Evolutionary conservation across 2,797 vertebrate species (phyloP), one percentile per base, ranked within the genome.

Genomic region (Phyllotis vaccarum): DNA sequence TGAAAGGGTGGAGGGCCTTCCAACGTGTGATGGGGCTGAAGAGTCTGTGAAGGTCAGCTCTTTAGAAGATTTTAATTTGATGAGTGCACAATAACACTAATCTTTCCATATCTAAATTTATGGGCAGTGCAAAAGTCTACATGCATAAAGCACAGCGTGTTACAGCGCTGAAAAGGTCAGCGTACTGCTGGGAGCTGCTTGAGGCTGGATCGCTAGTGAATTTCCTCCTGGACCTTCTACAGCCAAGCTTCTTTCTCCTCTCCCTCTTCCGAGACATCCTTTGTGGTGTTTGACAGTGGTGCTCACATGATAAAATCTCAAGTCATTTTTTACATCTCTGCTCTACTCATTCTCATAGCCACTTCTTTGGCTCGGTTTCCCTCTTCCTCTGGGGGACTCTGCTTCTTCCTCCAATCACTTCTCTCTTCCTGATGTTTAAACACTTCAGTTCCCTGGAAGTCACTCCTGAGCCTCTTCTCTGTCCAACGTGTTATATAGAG

Each of bases 11-110:
- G 31, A 68, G 52, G 68, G 24, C 19, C 64, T 85, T 76, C 89
- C 11, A 60, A 40, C 34, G 11, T 89, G 80, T 85, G 60, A 46
- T 66, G 89, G 46, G 76, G 40, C 72, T 90, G 46, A 88, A 87
- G 76, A 90, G 79, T 43, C 88, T 68, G 17, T 56, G 64, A 95
- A 91, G n/a, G 9, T 76, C 60, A 80, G 52, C 74, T 89, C 21
- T 64, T 92, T 37, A 91, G 70, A 91, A 90, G 82, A 64, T 75
- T 89, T 82, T 79, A 78, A 93, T 85, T 93, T 89, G 49, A 79
- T 37, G 31, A 89, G 80, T 91, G 34, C 89, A 29, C 79, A 88
- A 74, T 62, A 91, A 58, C 46, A 16, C 40, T 89, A 74, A 94
- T 95, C 64, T 93, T 88, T 40, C 70, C 56, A 22, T 29, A 3